phyloP scores from a whole-genome alignment of 2,797 vertebrate genomes.

The Sphenopsis melanotis region DNA sequence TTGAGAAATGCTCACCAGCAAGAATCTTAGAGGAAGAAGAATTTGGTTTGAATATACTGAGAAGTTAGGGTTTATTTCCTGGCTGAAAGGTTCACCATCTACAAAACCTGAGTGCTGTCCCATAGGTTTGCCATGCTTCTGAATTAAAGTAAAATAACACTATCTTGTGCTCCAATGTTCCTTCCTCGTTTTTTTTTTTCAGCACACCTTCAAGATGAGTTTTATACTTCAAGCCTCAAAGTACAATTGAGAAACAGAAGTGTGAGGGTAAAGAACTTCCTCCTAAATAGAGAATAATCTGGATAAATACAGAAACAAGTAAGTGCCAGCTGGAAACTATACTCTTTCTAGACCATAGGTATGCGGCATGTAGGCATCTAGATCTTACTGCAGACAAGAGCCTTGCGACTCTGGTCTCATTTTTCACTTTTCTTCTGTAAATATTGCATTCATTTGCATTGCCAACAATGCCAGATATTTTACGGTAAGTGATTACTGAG shows the following conservation, averaged over 20 bases:
- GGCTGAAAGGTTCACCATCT: not conserved
- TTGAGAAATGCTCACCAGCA: not conserved
- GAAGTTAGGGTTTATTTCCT: not conserved
- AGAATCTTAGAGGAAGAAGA: not conserved
- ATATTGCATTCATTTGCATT: not conserved
- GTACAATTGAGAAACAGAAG: not conserved
- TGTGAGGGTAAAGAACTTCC: not conserved
- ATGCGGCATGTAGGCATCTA: not conserved
- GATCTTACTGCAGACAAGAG: not conserved
- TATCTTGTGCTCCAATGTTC: not conserved
- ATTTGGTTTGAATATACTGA: not conserved
- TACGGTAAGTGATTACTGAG: not conserved
- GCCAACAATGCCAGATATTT: not conserved
- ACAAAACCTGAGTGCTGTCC: not conserved
- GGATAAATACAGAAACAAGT: not conserved
- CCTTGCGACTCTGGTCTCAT: not conserved
- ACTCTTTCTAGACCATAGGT: not conserved
- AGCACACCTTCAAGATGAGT: not conserved
- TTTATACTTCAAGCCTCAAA: not conserved
- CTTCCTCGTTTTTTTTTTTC: not conserved
- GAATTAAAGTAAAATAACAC: not conserved
- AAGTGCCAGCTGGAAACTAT: not conserved
- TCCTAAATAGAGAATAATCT: not conserved
- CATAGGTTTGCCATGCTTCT: not conserved
- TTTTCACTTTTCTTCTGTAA: not conserved